A percentile compares a stretch with the other conserved stretches of the same genome.
These are phyloP conservation scores for Holotrichia oblita DNA, from an alignment of 1,140 invertebrate species.

Conservation along the genomic window DNA sequence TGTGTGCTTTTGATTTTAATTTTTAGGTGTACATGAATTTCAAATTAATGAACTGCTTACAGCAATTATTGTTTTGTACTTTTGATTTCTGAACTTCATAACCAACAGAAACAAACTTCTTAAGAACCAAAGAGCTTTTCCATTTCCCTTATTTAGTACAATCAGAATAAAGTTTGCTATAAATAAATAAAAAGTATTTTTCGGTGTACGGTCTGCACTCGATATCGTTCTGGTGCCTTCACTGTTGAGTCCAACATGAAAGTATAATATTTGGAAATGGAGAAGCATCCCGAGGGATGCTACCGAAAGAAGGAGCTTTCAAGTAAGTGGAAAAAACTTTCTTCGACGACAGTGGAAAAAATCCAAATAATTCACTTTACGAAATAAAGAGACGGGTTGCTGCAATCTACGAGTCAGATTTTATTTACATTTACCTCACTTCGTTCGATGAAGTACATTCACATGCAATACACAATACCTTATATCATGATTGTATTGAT, in stretches of 20 bases:
- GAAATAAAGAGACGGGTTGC: not conserved
- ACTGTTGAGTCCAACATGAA: not conserved
- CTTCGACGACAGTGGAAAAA: not conserved
- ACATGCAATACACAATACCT: not conserved
- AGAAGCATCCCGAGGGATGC: not conserved
- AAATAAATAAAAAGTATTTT: slow-evolving; percentile 10
- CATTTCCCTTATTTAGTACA: not conserved
- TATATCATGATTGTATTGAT: not conserved
- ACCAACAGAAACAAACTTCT: too few species aligned
- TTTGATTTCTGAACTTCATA: too few species aligned
- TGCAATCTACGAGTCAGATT: slow-evolving; percentile 7
- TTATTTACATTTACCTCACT: slow-evolving; percentile 3
- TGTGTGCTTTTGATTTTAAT: too few species aligned
- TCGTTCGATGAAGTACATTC: not conserved
- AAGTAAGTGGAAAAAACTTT: slow-evolving; percentile 17
- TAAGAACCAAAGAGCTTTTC: too few species aligned
- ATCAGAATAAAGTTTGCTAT: slow-evolving; percentile 1
- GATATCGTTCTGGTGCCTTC: not conserved
- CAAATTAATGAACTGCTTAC: too few species aligned
- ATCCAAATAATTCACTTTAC: slow-evolving; percentile 17
- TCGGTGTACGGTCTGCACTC: not conserved
- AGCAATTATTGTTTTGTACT: too few species aligned
- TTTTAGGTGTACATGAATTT: too few species aligned
- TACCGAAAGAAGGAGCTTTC: not conserved
- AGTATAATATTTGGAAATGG: slow-evolving; percentile 17